Evolutionary conservation across 2,797 vertebrate species (phyloP), one percentile per base, ranked within the genome.

Genomic region (Bradypodion pumilum): DNA sequence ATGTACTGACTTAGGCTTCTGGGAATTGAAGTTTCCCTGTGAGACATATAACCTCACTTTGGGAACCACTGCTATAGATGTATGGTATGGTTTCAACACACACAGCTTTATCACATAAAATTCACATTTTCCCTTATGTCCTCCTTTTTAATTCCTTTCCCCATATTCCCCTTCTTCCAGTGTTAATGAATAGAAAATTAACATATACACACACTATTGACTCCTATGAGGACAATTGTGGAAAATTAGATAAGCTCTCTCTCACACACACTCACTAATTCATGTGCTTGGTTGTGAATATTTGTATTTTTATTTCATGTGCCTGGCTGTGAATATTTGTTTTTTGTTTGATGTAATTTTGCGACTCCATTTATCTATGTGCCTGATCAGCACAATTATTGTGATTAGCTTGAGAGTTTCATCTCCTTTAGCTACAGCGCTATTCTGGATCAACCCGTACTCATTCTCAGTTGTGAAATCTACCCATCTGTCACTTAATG

Each of bases 21-120:
- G n/a, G n/a, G n/a, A n/a, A n/a, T n/a, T n/a, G n/a, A n/a, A n/a
- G n/a, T n/a, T n/a, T n/a, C n/a, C n/a, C n/a, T n/a, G n/a, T n/a
- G n/a, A n/a, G n/a, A n/a, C n/a, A n/a, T n/a, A n/a, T n/a, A n/a
- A n/a, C n/a, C n/a, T n/a, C n/a, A n/a, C n/a, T n/a, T n/a, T n/a
- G n/a, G n/a, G n/a, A n/a, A n/a, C n/a, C n/a, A n/a, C n/a, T n/a
- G n/a, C n/a, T n/a, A n/a, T n/a, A n/a, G n/a, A n/a, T n/a, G 74
- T 86, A 1, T 56, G 82, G 23, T 60, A 32, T 77, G 66, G 78
- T 88, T 87, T 85, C 62, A 82, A n/a, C 68, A 82, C 83, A 87
- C 81, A 81, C 37, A 84, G 70, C 88, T 88, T 49, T 40, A 81
- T 85, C 52, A 40, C 35, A 52, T 82, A 88, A 86, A 16, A 15